Evolutionary conservation across 2,888 invertebrate genomes (phyloP), one percentile per base, ranked within the genome.

Genomic region (Erebia aethiops): DNA sequence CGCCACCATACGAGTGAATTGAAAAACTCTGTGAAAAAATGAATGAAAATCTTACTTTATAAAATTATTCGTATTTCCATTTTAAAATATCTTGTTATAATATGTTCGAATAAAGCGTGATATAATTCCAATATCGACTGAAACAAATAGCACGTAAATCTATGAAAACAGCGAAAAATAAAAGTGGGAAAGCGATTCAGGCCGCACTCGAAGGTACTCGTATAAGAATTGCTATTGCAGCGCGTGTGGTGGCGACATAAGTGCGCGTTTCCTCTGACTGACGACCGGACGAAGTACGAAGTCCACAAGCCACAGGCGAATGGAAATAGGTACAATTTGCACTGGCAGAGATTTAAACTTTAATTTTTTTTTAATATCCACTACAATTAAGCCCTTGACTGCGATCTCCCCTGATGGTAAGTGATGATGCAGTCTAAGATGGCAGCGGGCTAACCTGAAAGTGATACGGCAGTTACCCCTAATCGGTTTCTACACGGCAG

Each of bases 241-340:
- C 84, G 87, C 87, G 89, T 86, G 86, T 92, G 91, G 84, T 82
- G 79, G 81, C 84, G 91, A 92, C 92, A 81, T 92, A 90, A 92
- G 92, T 87, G 91, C 82, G 80, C 87, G 52, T 64, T 64, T 54
- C 52, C 86, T 85, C 87, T 91, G 91, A 92, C 80, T 87, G 90
- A 92, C 89, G 90, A 82, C 86, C 88, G 87, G 86, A 86, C 85
- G 60, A 11, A 51, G 61, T 63, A 26, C 65, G 49, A 13, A 18
- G 18, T 60, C 69, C 16, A 56, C 74, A 74, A 74, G 72, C 72
- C 71, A 75, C 57, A 72, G 68, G 70, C 71, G 70, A 63, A 58
- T 62, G 71, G 74, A 63, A 54, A 54, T 10, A 11, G 54, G n/a
- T n/a, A 52, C 16, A 21, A 56, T 56, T 21, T 54, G 18, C 2